phyloP scores from a whole-genome alignment of 2,888 invertebrate genomes.

The Odiellus spinosus region DNA sequence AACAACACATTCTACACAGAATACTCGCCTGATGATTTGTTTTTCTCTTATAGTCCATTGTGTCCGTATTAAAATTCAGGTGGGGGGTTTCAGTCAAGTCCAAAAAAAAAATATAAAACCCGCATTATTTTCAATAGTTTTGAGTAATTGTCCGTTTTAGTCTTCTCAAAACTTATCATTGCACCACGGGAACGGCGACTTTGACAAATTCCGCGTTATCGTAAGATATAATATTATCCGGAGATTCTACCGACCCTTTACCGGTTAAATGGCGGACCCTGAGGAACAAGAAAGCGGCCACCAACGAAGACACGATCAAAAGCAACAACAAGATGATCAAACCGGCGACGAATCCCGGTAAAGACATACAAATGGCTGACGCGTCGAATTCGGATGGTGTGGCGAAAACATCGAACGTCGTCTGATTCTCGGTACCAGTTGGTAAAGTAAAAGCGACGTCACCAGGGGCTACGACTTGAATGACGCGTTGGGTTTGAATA shows the following conservation, averaged over 20 bases:
- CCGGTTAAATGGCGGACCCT: constrained; percentile 45
- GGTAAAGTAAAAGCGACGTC: constrained; percentile 48
- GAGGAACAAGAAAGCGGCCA: constrained; percentile 80
- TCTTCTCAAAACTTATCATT: too few relatives aligned
- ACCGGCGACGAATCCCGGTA: constrained; percentile 81
- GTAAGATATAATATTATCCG: constrained; percentile 13
- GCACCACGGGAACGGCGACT: background rate
- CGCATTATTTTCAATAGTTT: too few relatives aligned
- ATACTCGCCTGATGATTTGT: too few relatives aligned
- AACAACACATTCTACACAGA: too few relatives aligned
- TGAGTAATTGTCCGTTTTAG: too few relatives aligned
- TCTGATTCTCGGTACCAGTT: constrained; percentile 51
- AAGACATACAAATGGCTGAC: constrained; percentile 74
- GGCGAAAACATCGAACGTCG: constrained; percentile 39
- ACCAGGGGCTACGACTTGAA: constrained; percentile 35
- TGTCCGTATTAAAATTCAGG: too few relatives aligned
- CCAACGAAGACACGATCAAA: constrained; percentile 71
- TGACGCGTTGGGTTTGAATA: constrained; percentile 30
- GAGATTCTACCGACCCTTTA: constrained; percentile 2
- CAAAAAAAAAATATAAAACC: too few relatives aligned
- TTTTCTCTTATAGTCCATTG: too few relatives aligned
- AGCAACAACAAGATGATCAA: constrained; percentile 76
- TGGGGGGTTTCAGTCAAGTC: too few relatives aligned
- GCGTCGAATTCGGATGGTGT: constrained; percentile 44
- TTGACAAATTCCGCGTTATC: constrained; percentile 14